These are phyloP conservation scores for Sialia sialis DNA, from an alignment of 2,113 vertebrate species.

Conservation along the genomic window DNA sequence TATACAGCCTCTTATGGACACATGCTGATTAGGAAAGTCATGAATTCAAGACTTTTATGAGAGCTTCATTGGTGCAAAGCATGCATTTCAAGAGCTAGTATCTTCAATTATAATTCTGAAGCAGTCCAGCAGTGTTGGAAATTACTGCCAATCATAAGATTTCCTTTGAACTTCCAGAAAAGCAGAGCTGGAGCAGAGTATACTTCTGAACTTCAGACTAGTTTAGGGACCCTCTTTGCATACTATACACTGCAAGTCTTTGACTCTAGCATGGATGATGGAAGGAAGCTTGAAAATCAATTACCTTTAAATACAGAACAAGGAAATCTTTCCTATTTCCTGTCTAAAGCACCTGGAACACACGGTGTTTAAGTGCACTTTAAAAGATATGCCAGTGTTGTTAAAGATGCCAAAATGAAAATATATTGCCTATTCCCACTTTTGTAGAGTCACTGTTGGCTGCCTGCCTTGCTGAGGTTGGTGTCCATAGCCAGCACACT, in stretches of 20 bases:
- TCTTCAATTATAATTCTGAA: slow-evolving; percentile 9
- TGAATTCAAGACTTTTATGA: slow-evolving; percentile 12
- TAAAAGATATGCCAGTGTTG: neutral
- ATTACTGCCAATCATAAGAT: slow-evolving; percentile 21
- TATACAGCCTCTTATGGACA: neutral
- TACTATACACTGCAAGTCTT: neutral
- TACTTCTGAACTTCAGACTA: neutral
- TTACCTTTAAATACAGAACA: neutral
- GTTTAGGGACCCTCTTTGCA: neutral
- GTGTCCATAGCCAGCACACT: neutral
- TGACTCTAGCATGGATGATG: neutral
- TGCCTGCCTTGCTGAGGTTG: neutral
- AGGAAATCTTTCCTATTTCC: slow-evolving; percentile 20
- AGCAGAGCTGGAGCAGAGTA: neutral
- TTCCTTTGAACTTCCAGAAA: slow-evolving; percentile 34
- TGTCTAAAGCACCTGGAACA: slow-evolving; percentile 1
- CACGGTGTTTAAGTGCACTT: neutral
- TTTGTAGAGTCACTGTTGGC: neutral
- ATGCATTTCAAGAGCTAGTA: neutral
- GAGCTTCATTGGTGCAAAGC: slow-evolving; percentile 3
- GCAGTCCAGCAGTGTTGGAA: slow-evolving; percentile 1
- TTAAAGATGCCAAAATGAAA: neutral
- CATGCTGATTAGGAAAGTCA: neutral
- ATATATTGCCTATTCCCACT: neutral
- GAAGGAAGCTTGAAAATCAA: slow-evolving; percentile 46